Conservation (phyloP, 2,888 invertebrate species). For the Pycnomerus fuliginosus region DNA sequence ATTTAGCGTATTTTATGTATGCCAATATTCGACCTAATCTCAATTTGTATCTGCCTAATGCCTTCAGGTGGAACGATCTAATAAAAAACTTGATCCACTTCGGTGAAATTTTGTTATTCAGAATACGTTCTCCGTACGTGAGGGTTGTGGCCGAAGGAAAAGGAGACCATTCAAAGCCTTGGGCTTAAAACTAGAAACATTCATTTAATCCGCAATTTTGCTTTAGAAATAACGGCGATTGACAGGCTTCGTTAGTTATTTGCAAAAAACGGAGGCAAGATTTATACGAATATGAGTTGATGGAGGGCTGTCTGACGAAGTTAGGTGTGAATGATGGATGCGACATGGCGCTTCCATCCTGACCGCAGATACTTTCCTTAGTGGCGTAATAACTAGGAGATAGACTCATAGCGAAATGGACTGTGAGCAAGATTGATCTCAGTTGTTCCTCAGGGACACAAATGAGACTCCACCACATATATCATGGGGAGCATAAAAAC, state of each 20-base stretch:
- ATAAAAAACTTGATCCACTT: constrained; percentile 13
- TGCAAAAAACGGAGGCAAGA: constrained; percentile 36
- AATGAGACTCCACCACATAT: too few species aligned
- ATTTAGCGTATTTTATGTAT: too few species aligned
- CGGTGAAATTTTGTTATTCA: constrained; percentile 29
- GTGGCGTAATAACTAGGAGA: constrained; percentile 24
- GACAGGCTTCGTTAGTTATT: too few species aligned
- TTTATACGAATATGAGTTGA: constrained; percentile 42
- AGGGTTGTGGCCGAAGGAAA: constrained; percentile 11
- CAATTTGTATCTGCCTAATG: constrained; percentile 10
- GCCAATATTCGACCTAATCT: constrained; percentile 13
- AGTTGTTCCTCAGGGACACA: constrained; percentile 1
- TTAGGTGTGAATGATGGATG: constrained; percentile 40
- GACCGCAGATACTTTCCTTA: constrained; percentile 33
- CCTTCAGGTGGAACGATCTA: constrained; percentile 7
- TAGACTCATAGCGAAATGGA: constrained; percentile 27
- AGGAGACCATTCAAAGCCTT: constrained; percentile 27
- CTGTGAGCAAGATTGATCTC: constrained; percentile 34
- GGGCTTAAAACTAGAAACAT: too few species aligned
- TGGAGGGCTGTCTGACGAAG: constrained; percentile 34
- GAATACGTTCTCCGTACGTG: constrained; percentile 28
- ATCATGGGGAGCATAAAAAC: too few species aligned
- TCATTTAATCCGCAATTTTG: too few species aligned
- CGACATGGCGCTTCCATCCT: constrained; percentile 24
- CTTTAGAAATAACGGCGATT: too few species aligned